Base-by-base conservation (phyloP, 2,888 invertebrate species). In the Troides oblongomaculatus region DNA sequence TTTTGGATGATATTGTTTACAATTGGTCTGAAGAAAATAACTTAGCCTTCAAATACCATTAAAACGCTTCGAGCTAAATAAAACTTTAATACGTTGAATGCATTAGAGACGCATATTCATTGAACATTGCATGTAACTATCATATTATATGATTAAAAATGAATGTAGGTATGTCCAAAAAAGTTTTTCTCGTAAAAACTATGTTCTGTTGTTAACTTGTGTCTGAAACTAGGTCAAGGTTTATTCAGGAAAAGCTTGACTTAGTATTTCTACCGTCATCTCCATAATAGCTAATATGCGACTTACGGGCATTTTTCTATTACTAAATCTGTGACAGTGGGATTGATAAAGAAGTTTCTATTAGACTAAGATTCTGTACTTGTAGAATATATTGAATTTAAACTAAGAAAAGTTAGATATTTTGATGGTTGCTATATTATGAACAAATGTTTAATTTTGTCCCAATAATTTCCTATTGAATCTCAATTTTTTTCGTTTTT, bases 171-270 rank as follows among this genome's bases (percentile, higher is more conserved):
- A 12, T 43, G 43, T n/a, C 18, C 18, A n/a, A 53, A 53, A 53
- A 6, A 18, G 53, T 53, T 53, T 2, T 53, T 53, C n/a, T 6
- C 5, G 17, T 39, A 10, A 39, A 10, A 39, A 50, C 62, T 64
- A 63, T 23, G 17, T 58, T 39, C n/a, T 30, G 17, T n/a, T 14
- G 23, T 8, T 23, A 53, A 56, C 57, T 66, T 68, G 66, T 74
- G 67, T 77, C 75, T 75, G 77, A 72, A 86, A 82, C 72, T 83
- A 77, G 86, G 86, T 85, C 87, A 87, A 85, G 87, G 87, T 78
- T 81, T 77, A 39, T 74, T 79, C 73, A 78, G 79, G 81, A 82
- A 81, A 80, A 81, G 81, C 80, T 74, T 78, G 73, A 75, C 75
- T 73, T 79, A 79, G 63, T 62, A 75, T 78, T 77, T 78, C 81